A percentile compares a stretch with the other conserved stretches of the same genome.
These are phyloP conservation scores for Diarsia mendica DNA, from an alignment of 2,888 invertebrate genomes.

Conservation along the genomic window DNA sequence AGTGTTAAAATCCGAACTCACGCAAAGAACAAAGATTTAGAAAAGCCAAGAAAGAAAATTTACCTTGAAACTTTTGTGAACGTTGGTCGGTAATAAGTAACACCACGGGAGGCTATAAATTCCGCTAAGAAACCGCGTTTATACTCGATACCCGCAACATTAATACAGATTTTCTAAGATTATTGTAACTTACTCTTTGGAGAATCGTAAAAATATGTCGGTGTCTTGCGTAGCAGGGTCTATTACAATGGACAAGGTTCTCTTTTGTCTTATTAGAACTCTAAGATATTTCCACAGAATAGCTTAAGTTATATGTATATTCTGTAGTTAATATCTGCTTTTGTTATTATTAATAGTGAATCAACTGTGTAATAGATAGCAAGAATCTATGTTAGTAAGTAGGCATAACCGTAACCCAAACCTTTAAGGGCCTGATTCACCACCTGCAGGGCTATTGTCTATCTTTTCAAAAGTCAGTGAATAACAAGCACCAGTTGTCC, in stretches of 20 bases:
- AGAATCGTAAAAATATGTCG: constrained; percentile 52
- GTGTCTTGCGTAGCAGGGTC: constrained; percentile 10
- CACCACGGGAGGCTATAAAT: constrained; percentile 77
- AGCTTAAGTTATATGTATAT: not conserved
- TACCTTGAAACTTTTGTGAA: constrained; percentile 72
- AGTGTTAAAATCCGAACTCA: constrained; percentile 61
- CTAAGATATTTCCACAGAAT: not conserved
- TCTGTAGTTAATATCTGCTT: not conserved
- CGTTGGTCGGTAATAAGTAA: constrained; percentile 76
- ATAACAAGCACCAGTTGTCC: too few species aligned
- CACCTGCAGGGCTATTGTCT: too few species aligned
- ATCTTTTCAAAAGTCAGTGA: too few species aligned
- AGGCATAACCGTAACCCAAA: not conserved
- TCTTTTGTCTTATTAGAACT: constrained; percentile 17
- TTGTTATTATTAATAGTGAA: not conserved
- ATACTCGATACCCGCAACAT: constrained; percentile 76
- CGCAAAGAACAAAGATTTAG: constrained; percentile 72
- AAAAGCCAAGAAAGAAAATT: constrained; percentile 74
- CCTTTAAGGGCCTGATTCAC: not conserved
- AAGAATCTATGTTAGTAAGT: not conserved
- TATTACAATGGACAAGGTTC: not conserved
- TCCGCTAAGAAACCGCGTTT: constrained; percentile 76
- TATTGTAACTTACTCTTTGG: constrained; percentile 71
- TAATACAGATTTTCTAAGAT: constrained; percentile 80
- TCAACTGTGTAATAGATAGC: not conserved